Evolutionary conservation across 2,888 invertebrate species (phyloP).

Genomic region (Phrixothrix hirtus): DNA sequence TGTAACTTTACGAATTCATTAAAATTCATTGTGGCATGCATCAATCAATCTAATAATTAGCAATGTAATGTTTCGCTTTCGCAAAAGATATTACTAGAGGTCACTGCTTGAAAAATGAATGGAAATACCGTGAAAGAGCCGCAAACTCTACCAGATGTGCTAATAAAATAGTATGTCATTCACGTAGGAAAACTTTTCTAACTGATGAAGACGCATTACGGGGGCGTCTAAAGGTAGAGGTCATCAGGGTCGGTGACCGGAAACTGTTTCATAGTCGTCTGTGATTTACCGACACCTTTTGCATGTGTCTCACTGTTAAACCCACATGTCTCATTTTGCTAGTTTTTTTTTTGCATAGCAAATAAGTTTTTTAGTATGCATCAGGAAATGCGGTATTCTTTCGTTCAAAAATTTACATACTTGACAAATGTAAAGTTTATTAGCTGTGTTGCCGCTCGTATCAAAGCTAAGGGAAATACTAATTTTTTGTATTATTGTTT

Average conservation of each 20-base stretch:
- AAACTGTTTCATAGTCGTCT: constrained; percentile 45
- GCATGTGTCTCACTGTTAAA: constrained; percentile 39
- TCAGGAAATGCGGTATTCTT: neutral
- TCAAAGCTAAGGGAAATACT: no score
- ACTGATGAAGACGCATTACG: constrained; percentile 46
- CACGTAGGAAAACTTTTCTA: constrained; percentile 39
- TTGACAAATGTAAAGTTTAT: constrained; percentile 2
- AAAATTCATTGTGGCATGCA: no score
- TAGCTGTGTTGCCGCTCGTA: no score
- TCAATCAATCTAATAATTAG: no score
- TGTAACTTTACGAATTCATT: no score
- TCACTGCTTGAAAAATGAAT: constrained; percentile 12
- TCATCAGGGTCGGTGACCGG: constrained; percentile 53
- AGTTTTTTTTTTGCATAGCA: constrained; percentile 10
- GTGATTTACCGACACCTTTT: constrained; percentile 53
- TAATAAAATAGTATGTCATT: constrained; percentile 36
- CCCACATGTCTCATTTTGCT: constrained; percentile 13
- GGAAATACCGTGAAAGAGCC: constrained; percentile 19
- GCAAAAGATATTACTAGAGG: constrained; percentile 5
- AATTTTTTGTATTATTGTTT: constrained; percentile 39
- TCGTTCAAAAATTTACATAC: neutral
- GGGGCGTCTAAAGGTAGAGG: constrained; percentile 53
- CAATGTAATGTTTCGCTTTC: constrained; percentile 12
- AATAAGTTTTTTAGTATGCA: constrained; percentile 4
- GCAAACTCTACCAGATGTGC: constrained; percentile 25